Conservation (phyloP, 2,797 vertebrate species). For the Phaenicophaeus curvirostris region DNA sequence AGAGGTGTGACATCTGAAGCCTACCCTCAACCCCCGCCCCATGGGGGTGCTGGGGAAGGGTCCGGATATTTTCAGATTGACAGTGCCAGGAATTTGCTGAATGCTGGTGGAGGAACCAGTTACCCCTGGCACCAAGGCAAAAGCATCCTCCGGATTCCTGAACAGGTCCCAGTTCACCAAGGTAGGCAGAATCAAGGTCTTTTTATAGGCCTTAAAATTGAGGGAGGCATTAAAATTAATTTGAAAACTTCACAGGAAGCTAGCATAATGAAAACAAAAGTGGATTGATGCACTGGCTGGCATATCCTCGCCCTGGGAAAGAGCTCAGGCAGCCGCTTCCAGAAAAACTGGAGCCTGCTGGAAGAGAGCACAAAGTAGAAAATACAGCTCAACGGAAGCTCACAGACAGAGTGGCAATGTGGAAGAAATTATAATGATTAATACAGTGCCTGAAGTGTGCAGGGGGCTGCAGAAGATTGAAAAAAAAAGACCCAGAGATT, state of each 20-base stretch:
- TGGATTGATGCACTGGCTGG: conserved; percentile 64
- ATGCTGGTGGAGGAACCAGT: neutral
- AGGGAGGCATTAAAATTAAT: conserved; percentile 77
- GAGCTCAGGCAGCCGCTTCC: conserved; percentile 46
- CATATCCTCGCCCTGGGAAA: conserved; percentile 56
- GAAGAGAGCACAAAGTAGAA: conserved; percentile 34
- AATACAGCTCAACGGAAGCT: conserved; percentile 40
- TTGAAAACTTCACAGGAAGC: conserved; percentile 75
- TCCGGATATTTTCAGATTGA: neutral
- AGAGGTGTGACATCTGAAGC: neutral
- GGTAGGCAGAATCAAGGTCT: conserved; percentile 50
- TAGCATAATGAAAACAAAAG: conserved; percentile 75
- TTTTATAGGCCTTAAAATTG: conserved; percentile 72
- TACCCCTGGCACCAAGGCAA: neutral
- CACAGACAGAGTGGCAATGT: conserved; percentile 16
- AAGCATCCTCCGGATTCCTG: conserved; percentile 26
- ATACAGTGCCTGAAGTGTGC: conserved; percentile 4
- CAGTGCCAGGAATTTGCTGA: neutral
- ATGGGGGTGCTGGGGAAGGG: neutral
- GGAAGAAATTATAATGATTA: conserved; percentile 59
- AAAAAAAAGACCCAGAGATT: conserved; percentile 15
- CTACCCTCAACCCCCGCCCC: neutral
- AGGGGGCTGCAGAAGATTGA: neutral
- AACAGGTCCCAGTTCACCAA: conserved; percentile 59
- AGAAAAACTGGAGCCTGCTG: conserved; percentile 41